Conservation (phyloP, 2,888 invertebrate genomes). For the Eulithis testata region DNA sequence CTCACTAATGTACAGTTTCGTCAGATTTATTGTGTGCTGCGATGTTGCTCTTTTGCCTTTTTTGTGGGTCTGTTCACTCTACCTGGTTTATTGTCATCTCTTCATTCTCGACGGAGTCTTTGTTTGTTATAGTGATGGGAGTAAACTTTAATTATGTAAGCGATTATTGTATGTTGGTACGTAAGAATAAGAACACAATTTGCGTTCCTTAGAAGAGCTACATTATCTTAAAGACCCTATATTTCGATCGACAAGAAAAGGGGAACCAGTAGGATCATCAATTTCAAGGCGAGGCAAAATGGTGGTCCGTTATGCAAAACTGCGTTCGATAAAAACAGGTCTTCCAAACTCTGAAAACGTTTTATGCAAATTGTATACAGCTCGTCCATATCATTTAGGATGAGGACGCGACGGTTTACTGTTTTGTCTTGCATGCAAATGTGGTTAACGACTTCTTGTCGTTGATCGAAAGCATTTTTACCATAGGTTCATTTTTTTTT, state of each 20-base stretch:
- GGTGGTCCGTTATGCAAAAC: slow-evolving; percentile 61
- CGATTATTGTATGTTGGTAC: not conserved
- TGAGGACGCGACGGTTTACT: slow-evolving; percentile 51
- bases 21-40: slow-evolving; percentile 59
- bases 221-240: slow-evolving; percentile 23
- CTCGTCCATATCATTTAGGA: slow-evolving; percentile 52
- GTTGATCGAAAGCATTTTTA: slow-evolving; percentile 18
- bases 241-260: slow-evolving; percentile 1
- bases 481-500: too few species aligned
- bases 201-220: slow-evolving; percentile 15
- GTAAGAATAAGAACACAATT: slow-evolving; percentile 13
- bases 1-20: slow-evolving; percentile 61
- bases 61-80: slow-evolving; percentile 41
- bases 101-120: slow-evolving; percentile 37
- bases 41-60: slow-evolving; percentile 50
- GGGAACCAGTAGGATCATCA: slow-evolving; percentile 46
- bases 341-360: slow-evolving; percentile 55
- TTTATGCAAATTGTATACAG: slow-evolving; percentile 65
- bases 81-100: slow-evolving; percentile 38
- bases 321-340: slow-evolving; percentile 57
- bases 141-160: slow-evolving; percentile 13
- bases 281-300: slow-evolving; percentile 52
- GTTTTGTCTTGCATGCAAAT: slow-evolving; percentile 62
- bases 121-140: slow-evolving; percentile 23
- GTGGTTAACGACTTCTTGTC: slow-evolving; percentile 51